phyloP scores from a whole-genome alignment of 2,113 vertebrate genomes.

The Marmota monax region DNA sequence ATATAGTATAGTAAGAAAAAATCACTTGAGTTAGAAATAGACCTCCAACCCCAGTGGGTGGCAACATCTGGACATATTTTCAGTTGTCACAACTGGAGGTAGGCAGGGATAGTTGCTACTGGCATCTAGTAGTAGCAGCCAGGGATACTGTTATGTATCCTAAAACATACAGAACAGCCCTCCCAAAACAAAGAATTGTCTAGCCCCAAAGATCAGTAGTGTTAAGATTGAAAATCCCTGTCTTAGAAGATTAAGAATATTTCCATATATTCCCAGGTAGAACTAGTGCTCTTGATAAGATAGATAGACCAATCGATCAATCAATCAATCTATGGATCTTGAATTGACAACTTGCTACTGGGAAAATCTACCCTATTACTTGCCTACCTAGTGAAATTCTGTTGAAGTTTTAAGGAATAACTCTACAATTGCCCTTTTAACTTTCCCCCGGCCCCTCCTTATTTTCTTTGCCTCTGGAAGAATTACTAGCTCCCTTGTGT shows the following conservation, averaged over 20 bases:
- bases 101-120: not conserved
- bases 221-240: not conserved
- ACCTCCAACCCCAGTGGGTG: no score
- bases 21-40: not conserved
- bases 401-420: not conserved
- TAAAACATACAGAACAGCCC: not conserved
- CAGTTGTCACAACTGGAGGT: not conserved
- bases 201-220: not conserved
- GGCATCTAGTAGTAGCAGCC: not conserved
- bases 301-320: fast-evolving
- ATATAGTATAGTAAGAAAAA: not conserved
- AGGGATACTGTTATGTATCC: not conserved
- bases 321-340: not conserved
- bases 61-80: not conserved
- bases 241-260: not conserved
- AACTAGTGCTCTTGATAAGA: not conserved
- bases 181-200: not conserved
- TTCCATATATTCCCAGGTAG: not conserved
- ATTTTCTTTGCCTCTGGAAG: not conserved
- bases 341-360: not conserved
- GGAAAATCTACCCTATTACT: not conserved
- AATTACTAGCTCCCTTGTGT: not conserved
- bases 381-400: not conserved
- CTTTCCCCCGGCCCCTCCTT: not conserved
- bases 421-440: not conserved